Percentiles rank a stretch among this genome's conserved stretches.
phyloP scores from a whole-genome alignment of 2,113 vertebrate species.

The Lontra canadensis region DNA sequence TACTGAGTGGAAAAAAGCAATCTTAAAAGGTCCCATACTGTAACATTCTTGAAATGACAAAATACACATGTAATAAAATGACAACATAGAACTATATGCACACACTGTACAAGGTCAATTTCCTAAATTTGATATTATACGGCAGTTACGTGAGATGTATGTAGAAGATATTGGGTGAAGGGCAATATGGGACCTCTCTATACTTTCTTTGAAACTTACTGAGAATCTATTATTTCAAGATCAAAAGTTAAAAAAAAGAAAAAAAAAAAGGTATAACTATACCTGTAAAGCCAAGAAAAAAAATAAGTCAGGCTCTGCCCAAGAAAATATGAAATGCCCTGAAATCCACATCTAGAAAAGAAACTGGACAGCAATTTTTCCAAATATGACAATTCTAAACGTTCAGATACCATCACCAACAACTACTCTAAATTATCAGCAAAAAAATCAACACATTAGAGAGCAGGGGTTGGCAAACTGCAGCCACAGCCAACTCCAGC shows the following conservation, averaged over 20 bases:
- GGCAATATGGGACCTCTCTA: neutral
- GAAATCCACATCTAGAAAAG: slow-evolving; percentile 58
- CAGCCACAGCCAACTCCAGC: slow-evolving; percentile 5
- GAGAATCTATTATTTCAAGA: slow-evolving; percentile 36
- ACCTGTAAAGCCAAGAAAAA: neutral
- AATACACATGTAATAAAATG: slow-evolving; percentile 40
- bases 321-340: slow-evolving; percentile 37
- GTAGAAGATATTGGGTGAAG: neutral
- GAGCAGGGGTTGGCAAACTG: neutral
- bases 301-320: slow-evolving; percentile 26
- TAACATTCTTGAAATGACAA: slow-evolving; percentile 52
- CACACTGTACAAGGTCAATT: slow-evolving; percentile 16
- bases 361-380: slow-evolving; percentile 43
- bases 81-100: slow-evolving; percentile 16
- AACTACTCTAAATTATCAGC: slow-evolving; percentile 45
- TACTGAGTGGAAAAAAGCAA: neutral
- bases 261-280: neutral
- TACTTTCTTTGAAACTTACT: slow-evolving; percentile 31
- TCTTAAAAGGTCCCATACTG: neutral
- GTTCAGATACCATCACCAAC: slow-evolving; percentile 47
- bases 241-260: neutral
- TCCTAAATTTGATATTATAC: neutral
- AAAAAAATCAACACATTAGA: neutral
- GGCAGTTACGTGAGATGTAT: neutral
- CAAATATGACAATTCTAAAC: slow-evolving; percentile 26